phyloP scores from a whole-genome alignment of 2,888 invertebrate genomes.

The Rotaria socialis region DNA sequence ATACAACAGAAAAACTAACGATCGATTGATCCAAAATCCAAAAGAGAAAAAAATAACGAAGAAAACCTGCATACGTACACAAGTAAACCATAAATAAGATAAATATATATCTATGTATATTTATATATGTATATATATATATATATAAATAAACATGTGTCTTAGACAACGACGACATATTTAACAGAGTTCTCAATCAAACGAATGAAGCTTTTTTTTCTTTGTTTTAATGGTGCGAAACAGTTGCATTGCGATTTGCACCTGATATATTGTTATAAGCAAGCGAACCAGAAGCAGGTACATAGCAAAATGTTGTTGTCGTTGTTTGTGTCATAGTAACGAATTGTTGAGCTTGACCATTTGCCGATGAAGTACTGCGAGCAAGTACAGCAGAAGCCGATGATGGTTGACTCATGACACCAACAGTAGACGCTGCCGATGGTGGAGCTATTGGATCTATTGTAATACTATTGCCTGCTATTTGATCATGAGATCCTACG shows the following conservation, averaged over 20 bases:
- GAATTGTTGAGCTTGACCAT: neutral
- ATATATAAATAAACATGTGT: conserved; percentile 2
- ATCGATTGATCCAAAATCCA: conserved; percentile 9
- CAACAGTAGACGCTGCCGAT: neutral
- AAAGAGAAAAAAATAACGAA: neutral
- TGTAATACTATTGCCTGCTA: neutral
- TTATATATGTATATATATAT: neutral
- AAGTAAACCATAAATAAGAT: neutral
- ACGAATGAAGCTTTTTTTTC: neutral
- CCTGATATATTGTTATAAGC: neutral
- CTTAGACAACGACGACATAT: neutral
- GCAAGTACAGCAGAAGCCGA: conserved; percentile 10
- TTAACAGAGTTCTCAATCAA: neutral
- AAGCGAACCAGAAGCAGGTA: neutral
- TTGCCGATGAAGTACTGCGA: neutral
- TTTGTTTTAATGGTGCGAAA: neutral
- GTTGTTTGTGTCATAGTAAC: conserved; percentile 23
- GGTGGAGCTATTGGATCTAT: neutral
- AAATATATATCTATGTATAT: neutral
- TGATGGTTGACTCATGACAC: neutral
- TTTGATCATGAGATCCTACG: conserved; percentile 7
- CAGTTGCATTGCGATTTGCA: neutral
- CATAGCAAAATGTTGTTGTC: conserved; percentile 5
- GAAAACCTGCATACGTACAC: conserved; percentile 18
- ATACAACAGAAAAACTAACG: conserved; percentile 21